Conservation (phyloP, 1,140 invertebrate genomes). For the Himalopsyche phryganea region DNA sequence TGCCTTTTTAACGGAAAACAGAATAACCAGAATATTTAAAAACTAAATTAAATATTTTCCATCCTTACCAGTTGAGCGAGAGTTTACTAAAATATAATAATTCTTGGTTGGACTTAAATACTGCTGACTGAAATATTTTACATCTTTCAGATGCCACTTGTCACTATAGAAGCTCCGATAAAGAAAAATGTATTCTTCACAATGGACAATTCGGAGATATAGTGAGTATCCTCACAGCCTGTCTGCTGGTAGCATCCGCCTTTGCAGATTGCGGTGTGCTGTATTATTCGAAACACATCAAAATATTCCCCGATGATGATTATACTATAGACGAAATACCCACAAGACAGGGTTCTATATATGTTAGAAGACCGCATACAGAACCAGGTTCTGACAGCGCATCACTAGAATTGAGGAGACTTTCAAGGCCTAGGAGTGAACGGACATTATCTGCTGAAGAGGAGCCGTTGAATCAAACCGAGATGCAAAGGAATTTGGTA, state of each 20-base stretch:
- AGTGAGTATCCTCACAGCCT: conserved; percentile 20
- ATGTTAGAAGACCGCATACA: background rate
- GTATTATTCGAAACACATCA: conserved; percentile 10
- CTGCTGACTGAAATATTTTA: no score
- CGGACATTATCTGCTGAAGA: conserved; percentile 12
- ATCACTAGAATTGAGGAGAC: conserved; percentile 6
- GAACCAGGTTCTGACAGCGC: background rate
- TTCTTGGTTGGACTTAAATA: no score
- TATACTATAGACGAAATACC: background rate
- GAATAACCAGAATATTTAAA: no score
- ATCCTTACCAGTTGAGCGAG: no score
- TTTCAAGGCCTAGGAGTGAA: conserved; percentile 12
- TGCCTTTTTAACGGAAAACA: no score
- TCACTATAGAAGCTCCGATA: conserved; percentile 36
- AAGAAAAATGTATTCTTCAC: conserved; percentile 23
- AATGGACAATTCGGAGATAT: conserved; percentile 25
- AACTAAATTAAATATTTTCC: no score
- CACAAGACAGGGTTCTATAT: background rate
- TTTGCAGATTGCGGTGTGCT: conserved; percentile 21
- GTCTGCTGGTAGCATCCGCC: conserved; percentile 15
- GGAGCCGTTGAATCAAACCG: conserved; percentile 14
- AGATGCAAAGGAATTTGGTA: conserved; percentile 18
- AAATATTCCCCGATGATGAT: conserved; percentile 20
- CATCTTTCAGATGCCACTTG: conserved; percentile 39
- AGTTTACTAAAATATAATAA: no score